Evolutionary conservation across 53 echinoderm and acorn worm species (phyloP).

Genomic region (Crossaster papposus): DNA sequence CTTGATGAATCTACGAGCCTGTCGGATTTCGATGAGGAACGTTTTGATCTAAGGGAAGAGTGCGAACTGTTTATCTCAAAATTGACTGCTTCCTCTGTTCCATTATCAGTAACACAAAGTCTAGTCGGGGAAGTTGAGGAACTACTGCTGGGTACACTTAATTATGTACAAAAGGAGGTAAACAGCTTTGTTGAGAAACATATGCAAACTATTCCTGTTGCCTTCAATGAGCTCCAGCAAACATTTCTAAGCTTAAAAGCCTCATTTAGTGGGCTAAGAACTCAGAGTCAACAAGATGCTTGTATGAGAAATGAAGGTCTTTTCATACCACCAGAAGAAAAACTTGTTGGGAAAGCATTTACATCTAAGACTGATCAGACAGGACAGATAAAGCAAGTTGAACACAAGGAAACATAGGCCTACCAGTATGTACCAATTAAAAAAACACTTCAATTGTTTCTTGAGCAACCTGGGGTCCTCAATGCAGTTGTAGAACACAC

Average conservation of each 20-base stretch:
- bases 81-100: too few relatives aligned
- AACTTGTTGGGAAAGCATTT: background rate
- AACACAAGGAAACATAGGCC: background rate
- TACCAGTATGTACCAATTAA: slow-evolving; percentile 46
- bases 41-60: too few relatives aligned
- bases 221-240: background rate
- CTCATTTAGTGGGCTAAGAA: slow-evolving; percentile 27
- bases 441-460: slow-evolving; percentile 23
- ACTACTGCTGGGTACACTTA: too few relatives aligned
- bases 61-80: too few relatives aligned
- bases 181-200: background rate
- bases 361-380: background rate
- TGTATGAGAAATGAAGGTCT: slow-evolving; percentile 13
- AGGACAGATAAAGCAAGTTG: slow-evolving; percentile 1
- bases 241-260: slow-evolving; percentile 8
- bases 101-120: too few relatives aligned
- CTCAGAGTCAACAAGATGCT: slow-evolving; percentile 37
- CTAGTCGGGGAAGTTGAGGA: too few relatives aligned
- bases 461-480: slow-evolving; percentile 58
- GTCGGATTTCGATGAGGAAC: too few relatives aligned
- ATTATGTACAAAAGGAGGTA: too few relatives aligned
- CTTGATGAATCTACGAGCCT: too few relatives aligned
- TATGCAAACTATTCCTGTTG: background rate
- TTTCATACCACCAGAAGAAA: slow-evolving; percentile 44
- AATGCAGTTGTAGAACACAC: slow-evolving; percentile 42